A percentile compares a stretch with the other conserved stretches of the same genome.
Conservation (phyloP, 2,113 vertebrate genomes). For the Scomber scombrus region DNA sequence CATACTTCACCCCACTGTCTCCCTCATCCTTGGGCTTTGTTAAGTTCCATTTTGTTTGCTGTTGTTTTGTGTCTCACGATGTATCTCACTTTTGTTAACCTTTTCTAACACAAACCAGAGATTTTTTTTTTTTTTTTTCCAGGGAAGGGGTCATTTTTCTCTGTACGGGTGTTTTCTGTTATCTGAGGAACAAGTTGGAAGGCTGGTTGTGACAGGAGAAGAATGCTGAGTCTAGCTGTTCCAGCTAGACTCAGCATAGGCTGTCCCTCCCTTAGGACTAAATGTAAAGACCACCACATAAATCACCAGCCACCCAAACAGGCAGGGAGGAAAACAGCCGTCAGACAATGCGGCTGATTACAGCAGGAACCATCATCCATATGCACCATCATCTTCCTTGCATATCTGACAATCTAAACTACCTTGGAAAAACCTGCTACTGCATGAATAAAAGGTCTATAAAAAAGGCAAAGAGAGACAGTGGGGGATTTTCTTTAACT, state of each 20-base stretch:
- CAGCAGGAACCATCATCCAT: constrained; percentile 54
- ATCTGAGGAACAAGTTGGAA: constrained; percentile 60
- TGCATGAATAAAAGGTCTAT: constrained; percentile 14
- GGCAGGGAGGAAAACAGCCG: constrained; percentile 54
- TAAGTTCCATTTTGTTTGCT: constrained; percentile 68
- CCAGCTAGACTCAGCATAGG: constrained; percentile 54
- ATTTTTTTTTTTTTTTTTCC: constrained; percentile 10
- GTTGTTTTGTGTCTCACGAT: constrained; percentile 60
- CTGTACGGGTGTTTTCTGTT: constrained; percentile 44
- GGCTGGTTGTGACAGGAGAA: constrained; percentile 62
- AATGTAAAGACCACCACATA: constrained; percentile 69
- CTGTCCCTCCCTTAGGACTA: constrained; percentile 57
- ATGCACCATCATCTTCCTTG: constrained; percentile 42
- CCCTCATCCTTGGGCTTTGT: constrained; percentile 67
- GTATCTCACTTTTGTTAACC: constrained; percentile 73
- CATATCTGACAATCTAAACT: constrained; percentile 44
- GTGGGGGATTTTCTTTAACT: constrained; percentile 5
- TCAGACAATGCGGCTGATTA: constrained; percentile 73
- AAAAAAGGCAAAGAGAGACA: constrained; percentile 19
- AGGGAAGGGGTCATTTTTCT: constrained; percentile 41
- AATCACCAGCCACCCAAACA: constrained; percentile 76
- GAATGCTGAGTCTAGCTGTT: constrained; percentile 66
- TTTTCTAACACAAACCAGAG: constrained; percentile 53
- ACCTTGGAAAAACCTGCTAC: constrained; percentile 37
- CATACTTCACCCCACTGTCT: constrained; percentile 71